A percentile compares a stretch with the other conserved stretches of the same genome.
phyloP scores from a whole-genome alignment of 2,888 invertebrate species.

The Sericinus montela region DNA sequence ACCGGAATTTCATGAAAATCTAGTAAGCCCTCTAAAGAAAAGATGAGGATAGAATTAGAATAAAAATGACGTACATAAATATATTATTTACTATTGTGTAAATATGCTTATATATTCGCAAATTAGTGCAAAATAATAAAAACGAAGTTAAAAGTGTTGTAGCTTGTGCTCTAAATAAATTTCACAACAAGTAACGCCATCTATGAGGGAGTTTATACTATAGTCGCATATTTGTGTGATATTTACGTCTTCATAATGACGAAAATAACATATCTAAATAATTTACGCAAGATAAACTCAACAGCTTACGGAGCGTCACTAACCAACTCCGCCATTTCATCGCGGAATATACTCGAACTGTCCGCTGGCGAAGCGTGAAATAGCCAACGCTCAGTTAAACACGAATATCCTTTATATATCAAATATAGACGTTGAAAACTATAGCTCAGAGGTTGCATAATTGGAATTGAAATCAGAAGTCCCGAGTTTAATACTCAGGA shows the following conservation, averaged over 20 bases:
- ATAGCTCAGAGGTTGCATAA: too few species aligned
- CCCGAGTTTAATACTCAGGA: too few species aligned
- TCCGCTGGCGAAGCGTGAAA: slow-evolving; percentile 43
- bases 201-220: background rate
- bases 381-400: slow-evolving; percentile 46
- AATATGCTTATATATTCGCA: too few species aligned
- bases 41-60: background rate
- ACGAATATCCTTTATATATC: slow-evolving; percentile 39
- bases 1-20: slow-evolving; percentile 28
- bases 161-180: background rate
- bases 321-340: slow-evolving; percentile 25
- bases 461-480: too few species aligned
- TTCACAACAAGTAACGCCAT: background rate
- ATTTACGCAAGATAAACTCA: slow-evolving; percentile 7
- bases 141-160: too few species aligned
- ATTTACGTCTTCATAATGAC: background rate
- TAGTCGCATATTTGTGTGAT: background rate
- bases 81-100: too few species aligned
- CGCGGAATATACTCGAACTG: slow-evolving; percentile 21
- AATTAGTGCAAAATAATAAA: too few species aligned
- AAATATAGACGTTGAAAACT: too few species aligned
- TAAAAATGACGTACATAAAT: background rate
- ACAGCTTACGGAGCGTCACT: slow-evolving; percentile 24
- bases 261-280: background rate
- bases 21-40: slow-evolving; percentile 19